phyloP scores from a whole-genome alignment of 2,113 vertebrate species.

The Alaudala cheleensis region DNA sequence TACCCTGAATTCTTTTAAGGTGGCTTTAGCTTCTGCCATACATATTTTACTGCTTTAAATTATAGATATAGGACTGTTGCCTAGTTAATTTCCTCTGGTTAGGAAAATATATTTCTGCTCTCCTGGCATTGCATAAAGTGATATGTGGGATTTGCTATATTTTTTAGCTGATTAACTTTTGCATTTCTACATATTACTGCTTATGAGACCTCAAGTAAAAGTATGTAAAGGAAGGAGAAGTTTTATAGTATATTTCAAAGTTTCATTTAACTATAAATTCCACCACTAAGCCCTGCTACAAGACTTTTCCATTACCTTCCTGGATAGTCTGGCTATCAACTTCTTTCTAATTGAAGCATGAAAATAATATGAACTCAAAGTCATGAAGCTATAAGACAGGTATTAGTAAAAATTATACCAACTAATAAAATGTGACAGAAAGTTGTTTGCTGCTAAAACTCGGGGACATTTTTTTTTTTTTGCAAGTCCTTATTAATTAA shows the following conservation, averaged over 20 bases:
- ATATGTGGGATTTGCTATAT: conserved; percentile 56
- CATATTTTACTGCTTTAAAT: conserved; percentile 69
- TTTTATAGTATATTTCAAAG: conserved; percentile 51
- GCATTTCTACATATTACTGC: conserved; percentile 52
- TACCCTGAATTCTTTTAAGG: conserved; percentile 59
- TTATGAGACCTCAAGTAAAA: conserved; percentile 58
- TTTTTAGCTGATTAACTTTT: conserved; percentile 65
- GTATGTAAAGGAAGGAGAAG: conserved; percentile 39
- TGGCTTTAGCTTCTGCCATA: conserved; percentile 64
- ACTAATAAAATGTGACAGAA: conserved; percentile 72
- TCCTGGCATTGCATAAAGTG: conserved; percentile 47
- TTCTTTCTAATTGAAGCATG: conserved; percentile 73
- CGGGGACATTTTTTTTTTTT: conserved; percentile 9
- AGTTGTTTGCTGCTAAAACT: conserved; percentile 61
- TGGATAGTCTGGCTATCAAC: conserved; percentile 53
- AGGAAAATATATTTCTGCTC: conserved; percentile 66
- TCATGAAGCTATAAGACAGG: conserved; percentile 58
- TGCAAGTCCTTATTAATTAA: conserved; percentile 61
- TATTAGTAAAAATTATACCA: conserved; percentile 62
- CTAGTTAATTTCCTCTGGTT: conserved; percentile 69
- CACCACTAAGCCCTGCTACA: conserved; percentile 44
- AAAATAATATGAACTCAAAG: conserved; percentile 71
- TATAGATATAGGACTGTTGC: conserved; percentile 61
- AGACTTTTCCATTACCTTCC: conserved; percentile 66
- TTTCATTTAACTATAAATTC: conserved; percentile 64